Base-by-base conservation (phyloP, 92 coral and sea anemone genomes). In the Zoanthus solanderi region DNA sequence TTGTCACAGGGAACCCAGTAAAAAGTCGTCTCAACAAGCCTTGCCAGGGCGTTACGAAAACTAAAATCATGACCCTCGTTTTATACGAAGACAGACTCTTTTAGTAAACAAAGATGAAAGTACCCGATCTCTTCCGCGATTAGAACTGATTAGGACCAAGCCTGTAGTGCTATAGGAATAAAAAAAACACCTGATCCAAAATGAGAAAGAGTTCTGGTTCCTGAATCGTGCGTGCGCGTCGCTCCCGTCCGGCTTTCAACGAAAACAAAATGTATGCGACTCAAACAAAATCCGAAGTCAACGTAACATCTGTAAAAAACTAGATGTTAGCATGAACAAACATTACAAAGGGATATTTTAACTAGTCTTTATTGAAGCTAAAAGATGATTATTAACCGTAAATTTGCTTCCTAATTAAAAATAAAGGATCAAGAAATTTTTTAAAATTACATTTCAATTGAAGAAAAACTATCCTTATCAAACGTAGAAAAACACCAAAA, bases 351-450 rank as follows among this genome's bases (percentile, higher is more conserved):
- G 23, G 67, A 60, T 68, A 68, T 68, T 68, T 68, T 28, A 68
- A 29, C 73, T 68, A 68, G 71, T 65, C 12, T 29, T 66, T 66
- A 66, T 68, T 68, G 42, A 68, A 68, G 29, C 73, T 68, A 28
- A 68, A 29, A 30, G 44, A 68, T 68, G 14, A 23, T 9, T 68
- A 68, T 28, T 28, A 68, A 28, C 73, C 42, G 5, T 68, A 68
- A 2, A 29, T 68, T 68, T 28, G 13, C 4, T 68, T 68, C 13
- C 73, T 68, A 42, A 68, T 29, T 68, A 31, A 68, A 68, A 68
- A 9, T 28, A 67, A 67, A 67, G 1, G 13, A 23, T 28, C 0
- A 67, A 6, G 9, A 8, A 3, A 31, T 65, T 65, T 65, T 16
- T 17, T 16, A 65, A 54, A 3, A 54, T 54, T 54, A 54, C 60